A percentile compares a stretch with the other conserved stretches of the same genome.
phyloP scores from a whole-genome alignment of 2,797 vertebrate species.

The Antrozous pallidus region DNA sequence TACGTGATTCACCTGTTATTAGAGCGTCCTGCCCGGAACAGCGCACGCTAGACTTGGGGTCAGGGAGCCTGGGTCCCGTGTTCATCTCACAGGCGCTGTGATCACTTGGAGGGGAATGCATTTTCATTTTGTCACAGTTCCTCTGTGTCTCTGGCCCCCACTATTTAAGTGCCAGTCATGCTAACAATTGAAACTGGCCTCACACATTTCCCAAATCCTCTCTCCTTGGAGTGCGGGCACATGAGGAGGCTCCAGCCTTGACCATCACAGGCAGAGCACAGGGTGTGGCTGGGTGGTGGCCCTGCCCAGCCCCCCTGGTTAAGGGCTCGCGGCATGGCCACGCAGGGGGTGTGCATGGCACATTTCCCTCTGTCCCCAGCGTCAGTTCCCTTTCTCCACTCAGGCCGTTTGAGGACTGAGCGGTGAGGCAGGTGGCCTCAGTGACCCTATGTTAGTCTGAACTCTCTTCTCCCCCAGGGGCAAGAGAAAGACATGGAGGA shows the following conservation, averaged over 20 bases:
- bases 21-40: not conserved
- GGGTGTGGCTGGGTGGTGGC: not conserved
- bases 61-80: rapidly evolving
- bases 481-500: conserved; percentile 59
- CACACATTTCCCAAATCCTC: not conserved
- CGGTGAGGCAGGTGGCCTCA: not conserved
- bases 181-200: not conserved
- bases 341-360: rapidly evolving
- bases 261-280: not conserved
- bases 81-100: not conserved
- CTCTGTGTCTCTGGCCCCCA: not conserved
- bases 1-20: rapidly evolving
- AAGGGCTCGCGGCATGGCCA: not conserved
- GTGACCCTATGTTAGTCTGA: not conserved
- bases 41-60: rapidly evolving
- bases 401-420: not conserved
- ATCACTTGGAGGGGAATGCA: not conserved
- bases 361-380: not conserved
- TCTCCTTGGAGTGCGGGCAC: not conserved
- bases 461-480: conserved; percentile 39
- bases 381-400: not conserved
- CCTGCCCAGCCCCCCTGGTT: not conserved
- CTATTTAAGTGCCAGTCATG: not conserved
- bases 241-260: rapidly evolving
- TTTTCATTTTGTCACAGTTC: not conserved